Conservation (phyloP, 2,888 invertebrate species). For the Kuschelorhynchus macadamiae region DNA sequence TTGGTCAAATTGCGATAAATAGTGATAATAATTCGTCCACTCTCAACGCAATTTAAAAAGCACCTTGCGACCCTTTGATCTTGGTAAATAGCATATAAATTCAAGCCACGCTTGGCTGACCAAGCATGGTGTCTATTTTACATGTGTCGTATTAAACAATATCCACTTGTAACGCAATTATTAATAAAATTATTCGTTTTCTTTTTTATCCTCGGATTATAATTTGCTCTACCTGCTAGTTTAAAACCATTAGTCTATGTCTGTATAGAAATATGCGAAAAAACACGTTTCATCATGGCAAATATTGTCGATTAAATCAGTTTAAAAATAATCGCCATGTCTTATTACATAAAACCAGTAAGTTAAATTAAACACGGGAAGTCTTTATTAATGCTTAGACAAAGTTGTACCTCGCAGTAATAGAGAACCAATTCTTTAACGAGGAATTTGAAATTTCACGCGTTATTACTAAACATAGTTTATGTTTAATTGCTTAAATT, state of each 20-base stretch:
- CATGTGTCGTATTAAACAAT: constrained; percentile 49
- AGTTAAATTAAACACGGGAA: constrained; percentile 22
- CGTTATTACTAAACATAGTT: too few species aligned
- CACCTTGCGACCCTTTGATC: constrained; percentile 33
- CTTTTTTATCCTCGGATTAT: constrained; percentile 18
- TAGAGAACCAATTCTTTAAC: constrained; percentile 10
- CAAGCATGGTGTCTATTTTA: constrained; percentile 52
- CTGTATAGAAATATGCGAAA: constrained; percentile 25
- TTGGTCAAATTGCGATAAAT: not conserved
- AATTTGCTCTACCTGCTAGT: constrained; percentile 34
- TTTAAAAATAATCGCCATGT: constrained; percentile 23
- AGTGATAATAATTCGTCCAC: not conserved
- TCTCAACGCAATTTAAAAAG: constrained; percentile 16
- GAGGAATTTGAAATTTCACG: too few species aligned
- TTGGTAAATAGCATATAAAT: constrained; percentile 41
- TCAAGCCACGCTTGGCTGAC: constrained; percentile 46
- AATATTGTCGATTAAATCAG: constrained; percentile 33
- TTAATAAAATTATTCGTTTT: constrained; percentile 26
- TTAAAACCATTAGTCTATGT: constrained; percentile 26
- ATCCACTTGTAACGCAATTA: constrained; percentile 39
- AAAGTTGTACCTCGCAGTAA: constrained; percentile 1
- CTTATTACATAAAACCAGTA: constrained; percentile 32
- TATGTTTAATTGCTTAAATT: too few species aligned
- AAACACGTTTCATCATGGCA: constrained; percentile 31
- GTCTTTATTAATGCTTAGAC: constrained; percentile 15